Conservation (phyloP, 2,113 vertebrate species). For the Pedionomus torquatus region DNA sequence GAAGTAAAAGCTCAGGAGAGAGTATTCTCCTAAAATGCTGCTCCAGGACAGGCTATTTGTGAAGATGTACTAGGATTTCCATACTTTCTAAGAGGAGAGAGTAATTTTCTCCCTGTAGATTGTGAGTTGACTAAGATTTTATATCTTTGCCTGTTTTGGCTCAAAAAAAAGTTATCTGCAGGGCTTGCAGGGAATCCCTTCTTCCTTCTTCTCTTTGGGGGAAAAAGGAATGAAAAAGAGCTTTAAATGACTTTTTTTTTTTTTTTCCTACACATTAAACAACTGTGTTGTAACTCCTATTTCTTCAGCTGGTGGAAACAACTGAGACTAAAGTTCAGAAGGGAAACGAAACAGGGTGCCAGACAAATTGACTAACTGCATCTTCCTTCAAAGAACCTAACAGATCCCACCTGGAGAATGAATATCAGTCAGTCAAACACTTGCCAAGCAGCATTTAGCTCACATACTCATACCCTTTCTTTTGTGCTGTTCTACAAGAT, state of each 20-base stretch:
- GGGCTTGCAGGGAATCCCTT: neutral
- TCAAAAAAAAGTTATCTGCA: neutral
- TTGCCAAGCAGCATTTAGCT: neutral
- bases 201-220: fast-evolving
- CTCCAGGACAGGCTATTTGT: neutral
- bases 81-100: neutral
- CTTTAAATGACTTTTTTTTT: neutral
- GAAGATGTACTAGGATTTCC: neutral
- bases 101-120: neutral
- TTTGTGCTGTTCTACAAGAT: neutral
- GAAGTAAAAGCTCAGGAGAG: neutral
- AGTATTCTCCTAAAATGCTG: neutral
- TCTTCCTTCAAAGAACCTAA: neutral
- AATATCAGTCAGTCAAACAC: neutral
- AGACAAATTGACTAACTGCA: neutral
- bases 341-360: neutral
- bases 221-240: neutral
- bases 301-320: neutral
- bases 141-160: neutral
- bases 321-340: neutral
- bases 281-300: neutral
- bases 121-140: neutral
- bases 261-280: neutral
- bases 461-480: neutral
- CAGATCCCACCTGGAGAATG: neutral